Base-by-base conservation (phyloP, 2,888 invertebrate genomes). In the Parnassius orleans region DNA sequence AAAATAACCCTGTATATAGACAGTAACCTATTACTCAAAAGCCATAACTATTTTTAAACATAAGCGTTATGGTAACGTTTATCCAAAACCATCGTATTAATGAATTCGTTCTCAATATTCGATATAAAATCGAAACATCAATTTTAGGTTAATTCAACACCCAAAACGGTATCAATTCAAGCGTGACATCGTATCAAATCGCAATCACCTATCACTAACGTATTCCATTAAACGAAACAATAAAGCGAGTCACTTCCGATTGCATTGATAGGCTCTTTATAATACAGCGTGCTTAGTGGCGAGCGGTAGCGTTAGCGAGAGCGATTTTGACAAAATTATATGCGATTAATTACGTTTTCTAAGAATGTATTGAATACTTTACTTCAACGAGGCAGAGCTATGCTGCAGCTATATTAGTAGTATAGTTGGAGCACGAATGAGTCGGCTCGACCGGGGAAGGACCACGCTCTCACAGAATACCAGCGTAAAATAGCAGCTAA, bases 151-250 rank as follows among this genome's bases (percentile, higher is more conserved):
- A 57, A 48, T 57, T 33, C 43, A 57, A 52, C 56, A 51, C 51
- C 46, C 57, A 51, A 14, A 53, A 47, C 15, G 15, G 2, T 24
- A 19, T 24, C 19, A 10, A 0, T 10, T 24, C 43, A 11, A 44
- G 53, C 57, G 57, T 57, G 48, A 9, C 57, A 47, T 14, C 44
- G 42, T 24, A n/a, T 51, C 19, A 11, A n/a, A 53, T 53, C 61
- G 57, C 56, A 44, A 48, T 55, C 55, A 15, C 51, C 24, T 33
- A 14, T 15, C 53, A 11, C 41, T n/a, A 41, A 52, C 24, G 48
- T 56, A 47, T 52, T 57, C 42, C 52, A 53, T 57, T 53, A 57
- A 48, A 57, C 53, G 62, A 62, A 62, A 50, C 57, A 57, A 53
- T 62, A 48, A 53, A 14, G 48, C 53, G 24, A 57, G 53, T 57